Percentiles rank a stretch among this genome's conserved stretches.
Evolutionary conservation across 2,113 vertebrate species (phyloP).

Genomic region (Panthera leo): DNA sequence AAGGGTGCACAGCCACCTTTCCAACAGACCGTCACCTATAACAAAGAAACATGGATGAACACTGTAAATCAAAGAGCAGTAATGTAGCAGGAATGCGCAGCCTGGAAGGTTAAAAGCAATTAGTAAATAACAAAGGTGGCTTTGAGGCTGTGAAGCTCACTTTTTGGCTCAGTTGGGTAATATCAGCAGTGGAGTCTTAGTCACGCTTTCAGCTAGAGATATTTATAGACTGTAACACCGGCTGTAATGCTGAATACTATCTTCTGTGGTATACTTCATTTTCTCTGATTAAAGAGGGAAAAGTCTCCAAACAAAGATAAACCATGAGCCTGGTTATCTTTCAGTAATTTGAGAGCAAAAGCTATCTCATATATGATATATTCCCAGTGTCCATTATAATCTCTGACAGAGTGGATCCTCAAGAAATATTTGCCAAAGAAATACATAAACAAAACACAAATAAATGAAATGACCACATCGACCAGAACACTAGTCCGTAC

Average conservation of each 20-base stretch:
- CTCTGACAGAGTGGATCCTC: not conserved
- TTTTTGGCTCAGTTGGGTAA: constrained; percentile 33
- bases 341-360: not conserved
- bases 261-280: not conserved
- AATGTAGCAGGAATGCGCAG: not conserved
- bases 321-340: not conserved
- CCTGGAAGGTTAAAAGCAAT: constrained; percentile 33
- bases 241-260: not conserved
- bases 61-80: constrained; percentile 20
- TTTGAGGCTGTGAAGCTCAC: not conserved
- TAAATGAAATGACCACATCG: not conserved
- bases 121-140: constrained; percentile 31
- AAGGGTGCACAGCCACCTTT: not conserved
- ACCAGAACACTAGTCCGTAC: not conserved
- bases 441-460: not conserved
- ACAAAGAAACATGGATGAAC: not conserved
- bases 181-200: not conserved
- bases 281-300: constrained; percentile 17
- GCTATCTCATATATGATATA: not conserved
- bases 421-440: not conserved
- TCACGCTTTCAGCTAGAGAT: not conserved
- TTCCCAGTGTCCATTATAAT: not conserved
- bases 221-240: constrained; percentile 27
- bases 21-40: not conserved
- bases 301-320: not conserved